Evolutionary conservation across 1,140 invertebrate species (phyloP).

Genomic region (Drosophila subpulchrella): DNA sequence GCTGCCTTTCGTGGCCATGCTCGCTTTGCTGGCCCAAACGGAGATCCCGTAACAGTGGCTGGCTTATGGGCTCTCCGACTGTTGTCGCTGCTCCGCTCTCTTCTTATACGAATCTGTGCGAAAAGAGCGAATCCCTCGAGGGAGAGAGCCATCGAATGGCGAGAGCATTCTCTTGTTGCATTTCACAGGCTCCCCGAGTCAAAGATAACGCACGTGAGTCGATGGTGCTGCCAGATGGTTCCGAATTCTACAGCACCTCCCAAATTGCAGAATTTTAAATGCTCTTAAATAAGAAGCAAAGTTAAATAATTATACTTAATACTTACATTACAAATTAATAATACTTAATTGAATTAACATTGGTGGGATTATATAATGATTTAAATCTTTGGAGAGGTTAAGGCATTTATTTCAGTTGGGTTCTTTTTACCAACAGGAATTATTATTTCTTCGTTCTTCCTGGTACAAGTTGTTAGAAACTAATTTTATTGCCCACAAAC

Average conservation of each 20-base stretch:
- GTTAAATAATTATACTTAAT: too few species aligned
- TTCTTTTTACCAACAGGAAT: too few species aligned
- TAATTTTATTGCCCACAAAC: too few species aligned
- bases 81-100: conserved; percentile 15
- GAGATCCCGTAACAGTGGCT: conserved; percentile 56
- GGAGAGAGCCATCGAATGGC: conserved; percentile 5
- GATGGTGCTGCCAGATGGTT: conserved; percentile 43
- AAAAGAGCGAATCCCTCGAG: conserved; percentile 9
- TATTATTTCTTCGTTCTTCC: too few species aligned
- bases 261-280: not conserved
- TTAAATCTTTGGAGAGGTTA: too few species aligned
- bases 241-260: too few species aligned
- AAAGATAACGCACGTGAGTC: conserved; percentile 54
- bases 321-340: too few species aligned
- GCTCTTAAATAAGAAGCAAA: too few species aligned
- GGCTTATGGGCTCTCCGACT: conserved; percentile 12
- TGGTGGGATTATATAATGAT: too few species aligned
- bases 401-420: too few species aligned
- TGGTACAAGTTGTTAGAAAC: too few species aligned
- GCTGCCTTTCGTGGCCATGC: conserved; percentile 18
- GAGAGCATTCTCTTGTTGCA: conserved; percentile 56
- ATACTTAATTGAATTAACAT: too few species aligned
- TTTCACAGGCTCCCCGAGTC: conserved; percentile 36
- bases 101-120: conserved; percentile 47
- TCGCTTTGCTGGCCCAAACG: conserved; percentile 1